Conservation (phyloP, 2,797 vertebrate genomes). For the Takifugu rubripes region DNA sequence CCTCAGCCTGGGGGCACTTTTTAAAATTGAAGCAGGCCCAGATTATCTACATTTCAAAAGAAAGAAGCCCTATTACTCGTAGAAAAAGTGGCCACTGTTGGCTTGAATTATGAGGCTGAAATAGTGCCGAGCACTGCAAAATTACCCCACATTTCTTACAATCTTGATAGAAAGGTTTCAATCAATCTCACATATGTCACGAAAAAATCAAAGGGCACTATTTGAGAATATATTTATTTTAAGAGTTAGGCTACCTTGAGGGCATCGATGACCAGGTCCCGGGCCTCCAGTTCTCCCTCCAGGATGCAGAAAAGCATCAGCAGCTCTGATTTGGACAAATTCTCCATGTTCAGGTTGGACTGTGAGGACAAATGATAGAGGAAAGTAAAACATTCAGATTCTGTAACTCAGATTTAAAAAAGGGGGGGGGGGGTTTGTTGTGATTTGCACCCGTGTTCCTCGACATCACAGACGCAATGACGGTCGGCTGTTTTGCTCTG, state of each 20-base stretch:
- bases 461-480: constrained; percentile 7
- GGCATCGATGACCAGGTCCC: constrained; percentile 77
- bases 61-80: too few species aligned
- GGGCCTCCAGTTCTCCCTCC: constrained; percentile 79
- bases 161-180: not conserved
- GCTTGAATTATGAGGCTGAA: too few species aligned
- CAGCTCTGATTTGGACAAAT: constrained; percentile 74
- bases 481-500: constrained; percentile 40
- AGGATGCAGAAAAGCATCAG: constrained; percentile 79
- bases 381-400: not conserved
- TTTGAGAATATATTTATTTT: not conserved
- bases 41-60: too few species aligned
- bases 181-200: not conserved
- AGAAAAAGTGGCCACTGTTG: too few species aligned
- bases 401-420: too few species aligned
- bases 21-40: too few species aligned
- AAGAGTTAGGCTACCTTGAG: constrained; percentile 63
- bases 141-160: too few species aligned
- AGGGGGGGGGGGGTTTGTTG: too few species aligned
- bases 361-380: constrained; percentile 39
- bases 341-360: constrained; percentile 77
- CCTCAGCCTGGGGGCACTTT: too few species aligned
- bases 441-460: not conserved
- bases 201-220: not conserved
- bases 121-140: too few species aligned